These are phyloP conservation scores for Lissocephala sabroskyi DNA, from an alignment of 2,888 invertebrate species.

Conservation along the genomic window DNA sequence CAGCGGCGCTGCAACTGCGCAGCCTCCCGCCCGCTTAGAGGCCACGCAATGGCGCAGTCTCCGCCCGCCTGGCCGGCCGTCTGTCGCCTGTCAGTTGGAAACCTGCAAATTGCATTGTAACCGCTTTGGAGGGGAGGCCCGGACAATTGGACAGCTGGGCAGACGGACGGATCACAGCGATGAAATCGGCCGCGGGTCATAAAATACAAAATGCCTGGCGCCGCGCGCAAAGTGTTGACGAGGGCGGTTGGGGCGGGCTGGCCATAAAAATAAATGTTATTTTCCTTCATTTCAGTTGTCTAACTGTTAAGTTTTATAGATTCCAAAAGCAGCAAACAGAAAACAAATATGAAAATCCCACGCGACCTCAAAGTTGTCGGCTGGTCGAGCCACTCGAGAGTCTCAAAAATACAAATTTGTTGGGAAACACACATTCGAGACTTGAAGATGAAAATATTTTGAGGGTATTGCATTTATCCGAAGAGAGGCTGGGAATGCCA, in stretches of 20 bases:
- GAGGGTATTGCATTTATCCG: too few species aligned
- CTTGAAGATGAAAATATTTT: too few species aligned
- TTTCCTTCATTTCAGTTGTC: slow-evolving; percentile 33
- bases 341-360: slow-evolving; percentile 21
- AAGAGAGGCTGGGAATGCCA: too few species aligned
- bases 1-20: too few species aligned
- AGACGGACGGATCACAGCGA: background rate
- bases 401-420: background rate
- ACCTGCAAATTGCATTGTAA: slow-evolving; percentile 5
- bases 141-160: background rate
- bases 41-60: too few species aligned
- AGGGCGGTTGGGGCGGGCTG: slow-evolving; percentile 13
- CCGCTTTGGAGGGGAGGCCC: background rate
- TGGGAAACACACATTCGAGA: too few species aligned
- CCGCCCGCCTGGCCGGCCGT: too few species aligned
- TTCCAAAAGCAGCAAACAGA: slow-evolving; percentile 10
- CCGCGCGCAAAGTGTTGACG: background rate
- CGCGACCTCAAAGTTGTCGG: slow-evolving; percentile 23
- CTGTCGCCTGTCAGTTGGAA: background rate
- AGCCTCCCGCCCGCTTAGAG: too few species aligned
- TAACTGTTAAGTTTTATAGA: slow-evolving; percentile 29
- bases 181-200: slow-evolving; percentile 20
- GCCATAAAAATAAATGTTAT: slow-evolving; percentile 32
- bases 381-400: slow-evolving; percentile 1
- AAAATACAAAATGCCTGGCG: slow-evolving; percentile 5